Conservation (phyloP, 2,797 vertebrate genomes). For the Oreochromis grahami region DNA sequence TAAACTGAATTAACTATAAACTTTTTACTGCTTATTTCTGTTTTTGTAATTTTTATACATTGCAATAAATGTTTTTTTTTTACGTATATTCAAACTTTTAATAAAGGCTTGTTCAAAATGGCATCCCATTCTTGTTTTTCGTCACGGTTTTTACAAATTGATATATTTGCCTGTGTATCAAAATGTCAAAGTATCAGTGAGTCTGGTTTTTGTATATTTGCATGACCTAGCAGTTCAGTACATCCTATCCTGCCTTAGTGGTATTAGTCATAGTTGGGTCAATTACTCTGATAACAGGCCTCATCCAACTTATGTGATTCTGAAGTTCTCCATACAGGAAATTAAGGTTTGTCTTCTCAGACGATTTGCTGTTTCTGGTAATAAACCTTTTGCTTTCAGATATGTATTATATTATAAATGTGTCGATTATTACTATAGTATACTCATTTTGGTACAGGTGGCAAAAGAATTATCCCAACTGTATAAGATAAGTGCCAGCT, state of each 20-base stretch:
- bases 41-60: not conserved
- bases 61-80: accelerated
- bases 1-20: not conserved
- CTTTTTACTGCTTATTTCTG: not conserved
- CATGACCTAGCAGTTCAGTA: not conserved
- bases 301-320: not conserved
- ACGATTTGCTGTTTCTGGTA: no score
- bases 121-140: accelerated
- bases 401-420: not conserved
- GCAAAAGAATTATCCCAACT: not conserved
- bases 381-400: not conserved
- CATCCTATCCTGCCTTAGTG: not conserved
- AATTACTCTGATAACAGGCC: not conserved
- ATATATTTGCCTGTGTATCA: not conserved
- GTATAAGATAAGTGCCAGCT: not conserved
- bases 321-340: no score
- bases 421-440: no score
- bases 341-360: no score
- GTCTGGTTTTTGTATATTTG: not conserved
- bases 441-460: not conserved
- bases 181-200: not conserved
- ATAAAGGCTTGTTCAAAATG: not conserved
- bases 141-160: not conserved
- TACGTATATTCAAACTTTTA: not conserved
- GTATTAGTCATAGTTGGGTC: not conserved